Percentiles rank a stretch among this genome's conserved stretches.
Evolutionary conservation across 2,888 invertebrate genomes (phyloP).

Genomic region (Drosophila barbarae): DNA sequence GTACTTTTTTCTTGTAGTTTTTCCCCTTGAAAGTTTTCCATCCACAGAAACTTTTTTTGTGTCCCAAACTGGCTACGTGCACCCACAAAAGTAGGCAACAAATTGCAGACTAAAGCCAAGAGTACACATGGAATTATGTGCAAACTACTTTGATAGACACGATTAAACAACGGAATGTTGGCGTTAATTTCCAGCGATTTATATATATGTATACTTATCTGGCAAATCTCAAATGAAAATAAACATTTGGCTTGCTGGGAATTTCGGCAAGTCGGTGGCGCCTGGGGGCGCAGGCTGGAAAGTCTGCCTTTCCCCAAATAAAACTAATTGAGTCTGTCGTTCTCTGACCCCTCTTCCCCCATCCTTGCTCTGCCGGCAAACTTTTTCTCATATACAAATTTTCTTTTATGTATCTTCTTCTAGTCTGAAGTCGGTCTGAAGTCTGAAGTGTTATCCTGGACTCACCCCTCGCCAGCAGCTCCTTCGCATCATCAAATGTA

Average conservation of each 20-base stretch:
- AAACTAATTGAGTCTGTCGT: slow-evolving; percentile 65
- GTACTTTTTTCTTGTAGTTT: slow-evolving; percentile 8
- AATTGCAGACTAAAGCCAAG: slow-evolving; percentile 27
- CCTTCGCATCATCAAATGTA: slow-evolving; percentile 50
- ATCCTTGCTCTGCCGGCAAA: slow-evolving; percentile 7
- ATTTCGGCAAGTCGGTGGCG: slow-evolving; percentile 28
- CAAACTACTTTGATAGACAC: slow-evolving; percentile 44
- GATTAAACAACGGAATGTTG: slow-evolving; percentile 37
- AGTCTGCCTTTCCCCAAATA: slow-evolving; percentile 34
- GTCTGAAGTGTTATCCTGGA: slow-evolving; percentile 45
- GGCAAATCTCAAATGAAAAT: slow-evolving; percentile 48
- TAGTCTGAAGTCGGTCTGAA: slow-evolving; percentile 50
- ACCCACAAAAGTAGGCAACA: slow-evolving; percentile 28
- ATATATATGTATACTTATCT: slow-evolving; percentile 3
- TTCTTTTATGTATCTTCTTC: slow-evolving; percentile 45
- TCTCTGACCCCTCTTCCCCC: slow-evolving; percentile 4
- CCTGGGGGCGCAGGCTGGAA: slow-evolving; percentile 15
- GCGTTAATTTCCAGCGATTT: slow-evolving; percentile 50
- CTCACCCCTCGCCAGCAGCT: slow-evolving; percentile 23
- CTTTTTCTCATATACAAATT: slow-evolving; percentile 34
- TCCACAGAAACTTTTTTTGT: slow-evolving; percentile 20
- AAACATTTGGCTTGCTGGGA: slow-evolving; percentile 38
- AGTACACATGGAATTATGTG: slow-evolving; percentile 53
- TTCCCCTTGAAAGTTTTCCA: slow-evolving; percentile 10
- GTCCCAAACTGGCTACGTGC: neutral